phyloP scores from a whole-genome alignment of 1,140 invertebrate genomes.

The Dendroctonus ponderosae region DNA sequence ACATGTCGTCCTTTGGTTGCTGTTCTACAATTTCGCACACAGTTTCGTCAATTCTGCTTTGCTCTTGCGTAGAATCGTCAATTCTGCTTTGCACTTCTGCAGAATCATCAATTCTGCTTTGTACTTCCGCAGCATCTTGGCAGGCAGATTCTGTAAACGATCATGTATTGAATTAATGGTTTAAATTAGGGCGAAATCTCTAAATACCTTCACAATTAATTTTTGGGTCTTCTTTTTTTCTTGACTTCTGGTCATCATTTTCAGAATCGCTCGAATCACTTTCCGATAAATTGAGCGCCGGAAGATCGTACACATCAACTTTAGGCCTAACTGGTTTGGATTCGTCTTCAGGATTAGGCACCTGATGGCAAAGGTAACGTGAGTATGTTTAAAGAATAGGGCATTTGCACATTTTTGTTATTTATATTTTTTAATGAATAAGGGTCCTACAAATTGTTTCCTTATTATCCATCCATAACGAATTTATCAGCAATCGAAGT shows the following conservation, averaged over 20 bases:
- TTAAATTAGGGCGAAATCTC: background rate
- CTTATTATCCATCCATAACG: too few species aligned
- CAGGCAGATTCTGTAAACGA: background rate
- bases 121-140: background rate
- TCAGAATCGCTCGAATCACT: conserved; percentile 75
- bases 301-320: conserved; percentile 68
- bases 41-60: background rate
- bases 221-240: conserved; percentile 30
- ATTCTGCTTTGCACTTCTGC: too few species aligned
- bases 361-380: background rate
- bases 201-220: too few species aligned
- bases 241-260: conserved; percentile 52
- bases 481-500: too few species aligned
- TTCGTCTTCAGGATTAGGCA: conserved; percentile 47
- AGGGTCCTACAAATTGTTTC: too few species aligned
- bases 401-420: too few species aligned
- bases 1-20: conserved; percentile 17
- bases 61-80: too few species aligned
- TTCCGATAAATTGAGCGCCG: conserved; percentile 78
- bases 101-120: conserved; percentile 1
- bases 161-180: background rate
- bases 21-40: background rate
- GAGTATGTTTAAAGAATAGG: background rate
- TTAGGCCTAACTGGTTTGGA: conserved; percentile 65
- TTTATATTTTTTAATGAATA: too few species aligned